phyloP scores from a whole-genome alignment of 2,113 vertebrate species.

The Pogona vitticeps region DNA sequence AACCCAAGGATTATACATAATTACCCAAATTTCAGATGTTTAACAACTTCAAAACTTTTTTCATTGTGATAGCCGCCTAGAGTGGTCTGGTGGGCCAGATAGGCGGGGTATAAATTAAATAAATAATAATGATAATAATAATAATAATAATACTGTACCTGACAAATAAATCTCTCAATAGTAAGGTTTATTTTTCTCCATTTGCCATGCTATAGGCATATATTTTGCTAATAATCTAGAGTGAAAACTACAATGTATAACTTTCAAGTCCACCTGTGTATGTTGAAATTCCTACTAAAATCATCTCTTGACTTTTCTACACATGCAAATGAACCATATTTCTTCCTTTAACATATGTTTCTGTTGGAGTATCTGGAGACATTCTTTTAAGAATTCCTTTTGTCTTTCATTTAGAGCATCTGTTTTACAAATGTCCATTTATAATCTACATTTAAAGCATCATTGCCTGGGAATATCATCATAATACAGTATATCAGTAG shows the following conservation, averaged over 20 bases:
- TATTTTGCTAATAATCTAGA: background rate
- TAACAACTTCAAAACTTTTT: too few species aligned
- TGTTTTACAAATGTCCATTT: constrained; percentile 35
- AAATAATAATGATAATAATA: too few species aligned
- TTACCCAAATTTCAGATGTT: background rate
- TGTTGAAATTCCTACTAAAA: background rate
- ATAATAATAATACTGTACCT: too few species aligned
- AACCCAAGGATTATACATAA: background rate
- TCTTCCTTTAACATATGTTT: background rate
- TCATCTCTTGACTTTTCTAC: background rate
- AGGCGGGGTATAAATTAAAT: too few species aligned
- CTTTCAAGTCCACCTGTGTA: background rate
- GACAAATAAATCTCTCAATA: background rate
- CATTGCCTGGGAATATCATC: constrained; percentile 30
- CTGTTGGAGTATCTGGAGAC: background rate
- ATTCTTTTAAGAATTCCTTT: constrained; percentile 28
- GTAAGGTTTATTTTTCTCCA: background rate
- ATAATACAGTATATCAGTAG: background rate
- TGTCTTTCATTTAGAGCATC: constrained; percentile 15
- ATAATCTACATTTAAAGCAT: constrained; percentile 29
- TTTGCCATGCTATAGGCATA: too few species aligned
- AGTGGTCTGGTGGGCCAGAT: too few species aligned
- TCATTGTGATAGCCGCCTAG: too few species aligned
- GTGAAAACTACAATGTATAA: background rate
- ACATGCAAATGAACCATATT: background rate